Conservation (phyloP, 2,113 vertebrate genomes). For the Lepisosteus oculatus region DNA sequence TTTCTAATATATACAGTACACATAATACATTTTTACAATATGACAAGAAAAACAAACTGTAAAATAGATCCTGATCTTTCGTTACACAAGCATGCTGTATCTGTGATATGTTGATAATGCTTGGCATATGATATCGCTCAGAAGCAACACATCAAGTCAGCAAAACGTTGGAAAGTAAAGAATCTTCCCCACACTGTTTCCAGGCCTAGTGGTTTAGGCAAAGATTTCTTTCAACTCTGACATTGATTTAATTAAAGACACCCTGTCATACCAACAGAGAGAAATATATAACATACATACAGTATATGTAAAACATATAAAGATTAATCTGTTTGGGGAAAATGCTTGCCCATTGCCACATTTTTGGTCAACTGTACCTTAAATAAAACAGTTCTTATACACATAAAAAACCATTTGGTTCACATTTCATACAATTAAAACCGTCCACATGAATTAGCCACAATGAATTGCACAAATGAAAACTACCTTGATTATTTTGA, state of each 20-base stretch:
- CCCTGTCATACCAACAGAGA: neutral
- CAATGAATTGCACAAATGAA: neutral
- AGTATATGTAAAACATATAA: neutral
- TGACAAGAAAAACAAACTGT: constrained; percentile 90
- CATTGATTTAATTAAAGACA: constrained; percentile 19
- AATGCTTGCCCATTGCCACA: no score
- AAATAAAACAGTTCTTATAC: no score
- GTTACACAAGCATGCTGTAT: constrained; percentile 69
- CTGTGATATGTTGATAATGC: constrained; percentile 79
- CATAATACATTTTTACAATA: constrained; percentile 91
- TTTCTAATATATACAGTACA: constrained; percentile 89
- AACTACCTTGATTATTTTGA: neutral
- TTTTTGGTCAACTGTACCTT: no score
- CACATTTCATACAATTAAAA: neutral
- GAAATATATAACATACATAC: no score
- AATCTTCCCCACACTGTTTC: constrained; percentile 63
- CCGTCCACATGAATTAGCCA: neutral
- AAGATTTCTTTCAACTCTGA: no score
- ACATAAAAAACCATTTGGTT: neutral
- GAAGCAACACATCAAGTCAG: constrained; percentile 62
- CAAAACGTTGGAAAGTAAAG: constrained; percentile 67
- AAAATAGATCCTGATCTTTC: constrained; percentile 75
- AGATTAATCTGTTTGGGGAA: neutral
- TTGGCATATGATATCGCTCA: constrained; percentile 82
- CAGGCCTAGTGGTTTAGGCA: constrained; percentile 27